Percentiles rank a stretch among this genome's conserved stretches.
phyloP scores from a whole-genome alignment of 2,888 invertebrate species.

The Phlogophora meticulosa region DNA sequence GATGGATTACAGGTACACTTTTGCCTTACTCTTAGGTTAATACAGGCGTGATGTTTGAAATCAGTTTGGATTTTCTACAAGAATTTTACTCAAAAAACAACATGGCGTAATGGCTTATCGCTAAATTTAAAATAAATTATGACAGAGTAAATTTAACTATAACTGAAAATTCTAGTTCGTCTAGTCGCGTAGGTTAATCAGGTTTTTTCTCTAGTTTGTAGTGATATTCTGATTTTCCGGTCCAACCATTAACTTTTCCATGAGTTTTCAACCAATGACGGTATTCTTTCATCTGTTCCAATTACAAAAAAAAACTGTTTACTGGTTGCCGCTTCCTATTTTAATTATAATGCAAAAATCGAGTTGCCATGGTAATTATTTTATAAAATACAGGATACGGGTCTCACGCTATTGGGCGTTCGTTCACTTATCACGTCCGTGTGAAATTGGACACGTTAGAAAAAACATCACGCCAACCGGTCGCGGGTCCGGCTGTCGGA shows the following conservation, averaged over 20 bases:
- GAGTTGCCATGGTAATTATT: slow-evolving; percentile 59
- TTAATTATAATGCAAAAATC: slow-evolving; percentile 32
- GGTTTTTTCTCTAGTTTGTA: background rate
- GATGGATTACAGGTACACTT: too few species aligned
- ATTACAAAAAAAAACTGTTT: slow-evolving; percentile 2
- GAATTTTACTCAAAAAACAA: too few species aligned
- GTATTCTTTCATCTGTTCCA: background rate
- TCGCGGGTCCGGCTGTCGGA: slow-evolving; percentile 68
- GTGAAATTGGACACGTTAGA: slow-evolving; percentile 76
- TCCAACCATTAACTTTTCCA: background rate
- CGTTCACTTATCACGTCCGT: slow-evolving; percentile 73
- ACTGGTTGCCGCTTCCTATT: slow-evolving; percentile 9
- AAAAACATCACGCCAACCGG: slow-evolving; percentile 72
- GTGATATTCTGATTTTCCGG: background rate
- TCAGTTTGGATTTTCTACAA: too few species aligned
- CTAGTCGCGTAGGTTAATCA: too few species aligned
- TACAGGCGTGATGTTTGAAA: too few species aligned
- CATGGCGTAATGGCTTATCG: too few species aligned
- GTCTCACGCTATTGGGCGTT: slow-evolving; percentile 70
- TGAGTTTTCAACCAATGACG: background rate
- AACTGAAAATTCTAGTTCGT: too few species aligned
- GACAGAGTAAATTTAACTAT: too few species aligned
- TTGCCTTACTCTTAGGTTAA: too few species aligned
- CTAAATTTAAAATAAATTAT: too few species aligned
- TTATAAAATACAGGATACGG: slow-evolving; percentile 69